These are phyloP conservation scores for Pogonophryne albipinna DNA, from an alignment of 2,797 vertebrate genomes.

Conservation along the genomic window DNA sequence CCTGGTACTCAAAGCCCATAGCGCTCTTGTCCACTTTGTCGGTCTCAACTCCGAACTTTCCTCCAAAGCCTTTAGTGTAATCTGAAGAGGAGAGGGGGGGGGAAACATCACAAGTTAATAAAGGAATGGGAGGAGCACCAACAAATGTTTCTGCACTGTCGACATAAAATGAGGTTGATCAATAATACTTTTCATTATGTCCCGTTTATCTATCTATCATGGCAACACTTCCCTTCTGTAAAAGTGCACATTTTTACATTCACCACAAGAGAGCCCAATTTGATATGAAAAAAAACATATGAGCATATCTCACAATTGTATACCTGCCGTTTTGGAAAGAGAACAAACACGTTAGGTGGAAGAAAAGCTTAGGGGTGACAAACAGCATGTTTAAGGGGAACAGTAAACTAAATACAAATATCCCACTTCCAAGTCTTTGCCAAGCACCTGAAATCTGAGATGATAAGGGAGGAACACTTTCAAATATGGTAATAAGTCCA, in stretches of 20 bases:
- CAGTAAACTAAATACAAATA: neutral
- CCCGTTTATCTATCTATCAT: neutral
- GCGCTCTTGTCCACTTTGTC: slow-evolving; percentile 98
- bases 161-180: neutral
- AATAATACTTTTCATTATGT: no score
- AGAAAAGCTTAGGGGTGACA: neutral
- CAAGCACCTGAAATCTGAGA: neutral
- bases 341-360: neutral
- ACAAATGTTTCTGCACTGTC: neutral
- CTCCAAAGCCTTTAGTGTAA: slow-evolving; percentile 85
- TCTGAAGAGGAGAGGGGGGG: slow-evolving; percentile 65
- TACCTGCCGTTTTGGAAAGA: neutral
- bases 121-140: neutral
- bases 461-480: neutral
- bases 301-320: neutral
- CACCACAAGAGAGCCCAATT: neutral
- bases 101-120: neutral
- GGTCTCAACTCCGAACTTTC: slow-evolving; percentile 88
- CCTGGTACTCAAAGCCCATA: slow-evolving; percentile 94
- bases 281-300: neutral
- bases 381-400: neutral
- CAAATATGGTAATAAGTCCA: neutral
- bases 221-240: no score
- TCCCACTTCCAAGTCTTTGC: neutral
- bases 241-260: neutral